phyloP scores from a whole-genome alignment of 2,113 vertebrate species.

The Petrocephalus microphthalmus region DNA sequence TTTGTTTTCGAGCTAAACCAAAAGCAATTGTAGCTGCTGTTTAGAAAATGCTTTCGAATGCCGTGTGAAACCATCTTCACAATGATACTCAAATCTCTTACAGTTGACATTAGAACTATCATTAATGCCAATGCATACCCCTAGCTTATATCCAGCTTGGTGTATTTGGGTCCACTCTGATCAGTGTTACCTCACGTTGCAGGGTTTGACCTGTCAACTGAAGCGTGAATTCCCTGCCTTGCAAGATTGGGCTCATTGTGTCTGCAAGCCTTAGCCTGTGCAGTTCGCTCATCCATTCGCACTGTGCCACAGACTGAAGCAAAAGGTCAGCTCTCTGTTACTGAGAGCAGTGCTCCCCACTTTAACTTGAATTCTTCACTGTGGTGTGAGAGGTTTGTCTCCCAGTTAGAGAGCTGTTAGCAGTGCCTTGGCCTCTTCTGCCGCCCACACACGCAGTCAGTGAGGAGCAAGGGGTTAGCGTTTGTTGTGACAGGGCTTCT shows the following conservation, averaged over 20 bases:
- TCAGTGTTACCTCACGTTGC: not conserved
- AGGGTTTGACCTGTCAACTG: not conserved
- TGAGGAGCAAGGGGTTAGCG: not conserved
- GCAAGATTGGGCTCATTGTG: not conserved
- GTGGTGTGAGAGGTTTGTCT: not conserved
- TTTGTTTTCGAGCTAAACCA: not conserved
- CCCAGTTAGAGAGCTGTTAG: not conserved
- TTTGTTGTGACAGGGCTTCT: not conserved
- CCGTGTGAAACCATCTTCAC: not conserved
- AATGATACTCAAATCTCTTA: not conserved
- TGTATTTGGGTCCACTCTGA: not conserved
- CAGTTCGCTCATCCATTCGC: not conserved
- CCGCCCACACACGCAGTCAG: not conserved
- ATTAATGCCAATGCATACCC: constrained; percentile 37
- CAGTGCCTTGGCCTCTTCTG: not conserved
- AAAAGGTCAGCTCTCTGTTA: not conserved
- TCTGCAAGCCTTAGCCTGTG: not conserved
- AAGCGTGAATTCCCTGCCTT: not conserved
- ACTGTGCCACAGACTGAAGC: not conserved
- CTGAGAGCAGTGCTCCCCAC: not conserved
- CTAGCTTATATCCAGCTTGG: constrained; percentile 17
- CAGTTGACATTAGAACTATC: not conserved
- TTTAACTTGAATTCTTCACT: not conserved
- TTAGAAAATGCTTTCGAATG: not conserved
- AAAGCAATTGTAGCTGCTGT: not conserved